Conservation (phyloP, 2,888 invertebrate genomes). For the Alloplasta piceator region DNA sequence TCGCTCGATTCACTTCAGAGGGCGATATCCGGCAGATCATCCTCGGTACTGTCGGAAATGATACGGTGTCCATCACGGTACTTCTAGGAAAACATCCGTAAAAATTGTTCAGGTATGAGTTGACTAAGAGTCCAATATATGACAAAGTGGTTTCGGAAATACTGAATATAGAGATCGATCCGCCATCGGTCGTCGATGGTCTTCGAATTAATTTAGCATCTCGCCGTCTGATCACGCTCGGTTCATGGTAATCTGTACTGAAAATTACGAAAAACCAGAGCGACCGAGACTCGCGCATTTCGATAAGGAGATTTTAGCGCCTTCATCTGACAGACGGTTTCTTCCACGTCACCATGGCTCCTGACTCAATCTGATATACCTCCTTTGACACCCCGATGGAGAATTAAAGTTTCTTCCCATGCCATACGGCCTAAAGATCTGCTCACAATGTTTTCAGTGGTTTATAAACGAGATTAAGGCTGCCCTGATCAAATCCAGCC, state of each 20-base stretch:
- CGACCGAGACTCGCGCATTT: constrained; percentile 39
- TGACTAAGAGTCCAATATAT: constrained; percentile 42
- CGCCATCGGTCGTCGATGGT: background rate
- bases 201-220: constrained; percentile 40
- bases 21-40: constrained; percentile 5
- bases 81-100: background rate
- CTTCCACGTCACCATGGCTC: constrained; percentile 60
- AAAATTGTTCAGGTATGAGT: background rate
- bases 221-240: background rate
- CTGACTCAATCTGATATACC: no score
- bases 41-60: constrained; percentile 43
- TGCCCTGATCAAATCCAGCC: constrained; percentile 57
- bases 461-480: constrained; percentile 47
- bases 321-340: constrained; percentile 68
- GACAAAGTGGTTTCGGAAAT: constrained; percentile 41
- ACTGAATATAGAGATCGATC: constrained; percentile 27
- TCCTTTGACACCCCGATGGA: no score
- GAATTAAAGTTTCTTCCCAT: no score
- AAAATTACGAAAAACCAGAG: constrained; percentile 39
- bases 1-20: constrained; percentile 39
- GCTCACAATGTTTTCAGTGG: no score
- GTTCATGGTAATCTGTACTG: constrained; percentile 23
- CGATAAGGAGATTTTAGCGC: constrained; percentile 50
- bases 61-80: constrained; percentile 36
- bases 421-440: no score